Base-by-base conservation (phyloP, 2,888 invertebrate genomes). In the Poecilus cupreus region DNA sequence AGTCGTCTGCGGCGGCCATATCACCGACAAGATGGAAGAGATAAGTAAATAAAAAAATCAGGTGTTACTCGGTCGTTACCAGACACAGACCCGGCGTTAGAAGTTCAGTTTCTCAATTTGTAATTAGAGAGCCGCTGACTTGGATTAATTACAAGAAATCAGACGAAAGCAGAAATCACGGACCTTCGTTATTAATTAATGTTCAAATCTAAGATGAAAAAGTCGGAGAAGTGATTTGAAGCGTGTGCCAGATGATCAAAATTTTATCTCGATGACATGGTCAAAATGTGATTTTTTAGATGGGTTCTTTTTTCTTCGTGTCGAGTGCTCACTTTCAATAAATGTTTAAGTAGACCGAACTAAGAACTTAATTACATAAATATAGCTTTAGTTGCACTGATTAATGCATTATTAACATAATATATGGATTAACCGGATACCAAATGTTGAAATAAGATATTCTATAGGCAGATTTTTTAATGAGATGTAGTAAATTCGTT, bases 111-210 rank as follows among this genome's bases (percentile, higher is more conserved):
- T 51, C 68, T 79, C 80, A 72, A 80, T 72, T 72, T 72, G 80
- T 80, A 80, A 80, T 80, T 80, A 80, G 72, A 39, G 43, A 80
- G 54, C 80, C 49, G 80, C 80, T 80, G 80, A 80, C 80, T 80
- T 37, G 72, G 51, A 80, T 70, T 80, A 80, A 80, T 80, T 80
- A 80, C 57, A 70, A 80, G 68, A 72, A 80, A 80, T 70, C 72
- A 72, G 57, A 80, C 54, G 54, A 54, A 79, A 72, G 80, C 80
- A 72, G 72, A 80, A 80, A 80, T 80, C 80, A 80, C 54, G 51
- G 43, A 60, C 26, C 70, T 37, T 79, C 72, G 37, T 72, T 80
- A 80, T 72, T 80, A 80, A 70, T 80, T 80, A 54, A 80, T 57
- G 72, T 80, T 80, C 16, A 54, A 54, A n/a, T 39, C n/a, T 4